These are phyloP conservation scores for Lepisosteus oculatus DNA, from an alignment of 2,113 vertebrate genomes.

Conservation along the genomic window DNA sequence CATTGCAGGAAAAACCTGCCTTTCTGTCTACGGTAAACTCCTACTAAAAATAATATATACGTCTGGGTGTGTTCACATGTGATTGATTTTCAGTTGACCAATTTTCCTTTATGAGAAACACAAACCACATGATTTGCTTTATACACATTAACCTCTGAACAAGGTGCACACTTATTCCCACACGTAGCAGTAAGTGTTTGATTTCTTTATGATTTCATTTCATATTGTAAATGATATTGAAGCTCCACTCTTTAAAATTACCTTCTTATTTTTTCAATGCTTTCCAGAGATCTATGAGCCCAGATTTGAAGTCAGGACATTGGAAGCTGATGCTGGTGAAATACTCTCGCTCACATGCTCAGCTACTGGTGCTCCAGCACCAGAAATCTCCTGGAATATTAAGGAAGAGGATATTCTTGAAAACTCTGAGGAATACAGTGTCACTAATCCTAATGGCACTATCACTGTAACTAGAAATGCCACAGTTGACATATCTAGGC, in stretches of 20 bases:
- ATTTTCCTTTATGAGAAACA: too few relatives aligned
- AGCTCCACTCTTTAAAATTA: too few relatives aligned
- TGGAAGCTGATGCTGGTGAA: background rate
- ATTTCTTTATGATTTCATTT: too few relatives aligned
- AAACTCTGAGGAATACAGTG: background rate
- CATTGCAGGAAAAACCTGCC: slow-evolving; percentile 12
- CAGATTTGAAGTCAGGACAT: slow-evolving; percentile 7
- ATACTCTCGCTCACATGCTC: slow-evolving; percentile 34
- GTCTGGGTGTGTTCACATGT: too few relatives aligned
- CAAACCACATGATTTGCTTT: too few relatives aligned
- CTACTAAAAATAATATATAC: too few relatives aligned
- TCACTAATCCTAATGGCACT: slow-evolving; percentile 27
- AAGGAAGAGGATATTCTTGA: background rate
- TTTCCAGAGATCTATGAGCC: slow-evolving; percentile 40
- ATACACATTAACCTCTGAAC: too few relatives aligned
- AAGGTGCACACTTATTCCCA: too few relatives aligned
- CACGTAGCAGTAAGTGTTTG: too few relatives aligned
- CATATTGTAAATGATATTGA: too few relatives aligned
- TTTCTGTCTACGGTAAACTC: slow-evolving; percentile 35
- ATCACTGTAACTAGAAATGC: slow-evolving; percentile 27
- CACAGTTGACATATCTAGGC: background rate
- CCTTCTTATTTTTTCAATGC: background rate
- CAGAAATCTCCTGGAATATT: slow-evolving; percentile 20
- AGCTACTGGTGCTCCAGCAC: slow-evolving; percentile 38
- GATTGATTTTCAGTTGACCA: too few relatives aligned